Conservation (phyloP, 2,797 vertebrate genomes). For the Melanotaenia boesemani region DNA sequence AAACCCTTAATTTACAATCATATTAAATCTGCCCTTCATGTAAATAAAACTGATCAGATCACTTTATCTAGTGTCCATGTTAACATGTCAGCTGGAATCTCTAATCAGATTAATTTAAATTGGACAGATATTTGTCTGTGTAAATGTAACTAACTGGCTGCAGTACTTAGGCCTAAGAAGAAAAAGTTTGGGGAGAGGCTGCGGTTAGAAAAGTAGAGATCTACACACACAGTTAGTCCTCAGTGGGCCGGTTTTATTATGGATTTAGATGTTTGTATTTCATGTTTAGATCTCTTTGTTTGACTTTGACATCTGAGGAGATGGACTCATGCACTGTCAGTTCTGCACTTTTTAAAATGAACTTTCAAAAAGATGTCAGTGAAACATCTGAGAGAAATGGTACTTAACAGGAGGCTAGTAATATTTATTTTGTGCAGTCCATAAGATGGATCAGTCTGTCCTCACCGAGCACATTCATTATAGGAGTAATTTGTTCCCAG, state of each 20-base stretch:
- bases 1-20: too few relatives aligned
- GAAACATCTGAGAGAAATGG: slow-evolving; percentile 44
- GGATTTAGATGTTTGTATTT: slow-evolving; percentile 14
- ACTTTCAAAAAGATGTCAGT: slow-evolving; percentile 28
- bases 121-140: not conserved
- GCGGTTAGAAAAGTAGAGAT: not conserved
- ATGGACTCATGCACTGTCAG: slow-evolving; percentile 16
- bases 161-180: not conserved
- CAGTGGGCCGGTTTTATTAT: not conserved
- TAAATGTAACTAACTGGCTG: not conserved
- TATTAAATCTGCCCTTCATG: too few relatives aligned
- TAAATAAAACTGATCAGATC: too few relatives aligned
- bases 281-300: slow-evolving; percentile 4
- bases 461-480: slow-evolving; percentile 35
- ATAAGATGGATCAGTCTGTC: slow-evolving; percentile 55
- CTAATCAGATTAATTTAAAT: too few relatives aligned
- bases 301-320: slow-evolving; percentile 19
- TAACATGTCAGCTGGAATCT: too few relatives aligned
- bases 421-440: slow-evolving; percentile 52
- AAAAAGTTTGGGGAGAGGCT: not conserved
- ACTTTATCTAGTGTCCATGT: too few relatives aligned
- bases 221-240: not conserved
- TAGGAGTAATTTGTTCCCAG: slow-evolving; percentile 43
- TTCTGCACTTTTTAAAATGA: slow-evolving; percentile 31
- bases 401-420: slow-evolving; percentile 20